Conservation (phyloP, 2,797 vertebrate genomes). For the Ceryle rudis region DNA sequence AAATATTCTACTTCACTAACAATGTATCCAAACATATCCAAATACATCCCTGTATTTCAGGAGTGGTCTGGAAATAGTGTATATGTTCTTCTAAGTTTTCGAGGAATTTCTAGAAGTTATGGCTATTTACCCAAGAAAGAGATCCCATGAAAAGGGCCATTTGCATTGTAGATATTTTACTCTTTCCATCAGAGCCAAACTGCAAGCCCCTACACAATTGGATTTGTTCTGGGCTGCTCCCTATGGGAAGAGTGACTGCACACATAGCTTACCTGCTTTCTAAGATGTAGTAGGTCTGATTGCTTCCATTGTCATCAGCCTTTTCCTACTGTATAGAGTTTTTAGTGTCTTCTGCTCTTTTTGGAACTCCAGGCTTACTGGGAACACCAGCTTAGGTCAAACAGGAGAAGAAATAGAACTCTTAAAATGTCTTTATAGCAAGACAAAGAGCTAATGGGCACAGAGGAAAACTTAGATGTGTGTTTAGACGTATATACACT, state of each 20-base stretch:
- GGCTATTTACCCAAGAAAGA: not conserved
- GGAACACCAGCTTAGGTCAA: slow-evolving; percentile 75
- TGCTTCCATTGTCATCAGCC: slow-evolving; percentile 76
- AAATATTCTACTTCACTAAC: not conserved
- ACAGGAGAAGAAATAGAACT: not conserved
- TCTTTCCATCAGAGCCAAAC: not conserved
- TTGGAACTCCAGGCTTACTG: slow-evolving; percentile 75
- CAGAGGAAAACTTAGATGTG: not conserved
- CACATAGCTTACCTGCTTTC: slow-evolving; percentile 72
- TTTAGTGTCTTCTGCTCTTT: slow-evolving; percentile 53
- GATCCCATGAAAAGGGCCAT: not conserved
- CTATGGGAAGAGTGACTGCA: not conserved
- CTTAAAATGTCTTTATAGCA: not conserved
- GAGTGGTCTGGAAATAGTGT: not conserved
- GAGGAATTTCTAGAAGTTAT: not conserved
- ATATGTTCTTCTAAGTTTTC: not conserved
- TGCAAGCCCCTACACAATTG: not conserved
- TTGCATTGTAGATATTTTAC: not conserved
- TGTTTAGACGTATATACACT: not conserved
- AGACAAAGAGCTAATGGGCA: not conserved
- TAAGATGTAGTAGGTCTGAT: slow-evolving; percentile 74
- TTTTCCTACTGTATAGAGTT: slow-evolving; percentile 76
- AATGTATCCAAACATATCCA: no score
- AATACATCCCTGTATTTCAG: not conserved
- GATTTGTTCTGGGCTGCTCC: not conserved